Evolutionary conservation across 2,888 invertebrate genomes (phyloP).

Genomic region (Amorpha juglandis): DNA sequence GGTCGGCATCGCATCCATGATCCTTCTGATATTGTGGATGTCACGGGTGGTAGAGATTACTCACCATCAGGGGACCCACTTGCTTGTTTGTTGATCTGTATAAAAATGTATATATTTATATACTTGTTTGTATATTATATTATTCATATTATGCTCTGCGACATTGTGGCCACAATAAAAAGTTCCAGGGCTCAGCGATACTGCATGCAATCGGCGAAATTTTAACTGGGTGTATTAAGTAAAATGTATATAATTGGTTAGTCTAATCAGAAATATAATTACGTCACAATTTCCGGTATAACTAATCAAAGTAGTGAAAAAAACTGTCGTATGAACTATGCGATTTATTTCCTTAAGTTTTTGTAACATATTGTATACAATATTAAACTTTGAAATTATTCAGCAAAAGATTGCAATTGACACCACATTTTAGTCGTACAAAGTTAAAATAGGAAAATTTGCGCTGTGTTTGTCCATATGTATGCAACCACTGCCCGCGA

Average conservation of each 20-base stretch:
- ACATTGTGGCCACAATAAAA: conserved; percentile 71
- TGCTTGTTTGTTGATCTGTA: too few species aligned
- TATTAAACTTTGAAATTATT: too few species aligned
- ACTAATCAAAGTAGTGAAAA: neutral
- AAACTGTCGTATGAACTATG: too few species aligned
- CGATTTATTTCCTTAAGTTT: too few species aligned
- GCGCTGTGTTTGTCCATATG: neutral
- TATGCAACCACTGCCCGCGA: neutral
- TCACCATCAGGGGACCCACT: too few species aligned
- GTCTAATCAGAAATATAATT: neutral
- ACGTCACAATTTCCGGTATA: neutral
- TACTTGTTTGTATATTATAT: neutral
- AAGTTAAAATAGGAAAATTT: neutral
- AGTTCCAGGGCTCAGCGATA: conserved; percentile 3
- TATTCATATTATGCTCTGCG: conserved; percentile 49
- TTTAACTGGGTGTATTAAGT: neutral
- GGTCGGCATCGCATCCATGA: too few species aligned
- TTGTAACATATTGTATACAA: too few species aligned
- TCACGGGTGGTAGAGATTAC: too few species aligned
- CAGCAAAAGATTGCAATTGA: neutral
- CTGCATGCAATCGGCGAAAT: conserved; percentile 20
- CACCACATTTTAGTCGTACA: neutral
- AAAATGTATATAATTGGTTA: neutral
- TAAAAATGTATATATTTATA: neutral
- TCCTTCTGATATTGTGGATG: too few species aligned